These are phyloP conservation scores for Leptonema lineaticorne DNA, from an alignment of 1,140 invertebrate genomes.

Conservation along the genomic window DNA sequence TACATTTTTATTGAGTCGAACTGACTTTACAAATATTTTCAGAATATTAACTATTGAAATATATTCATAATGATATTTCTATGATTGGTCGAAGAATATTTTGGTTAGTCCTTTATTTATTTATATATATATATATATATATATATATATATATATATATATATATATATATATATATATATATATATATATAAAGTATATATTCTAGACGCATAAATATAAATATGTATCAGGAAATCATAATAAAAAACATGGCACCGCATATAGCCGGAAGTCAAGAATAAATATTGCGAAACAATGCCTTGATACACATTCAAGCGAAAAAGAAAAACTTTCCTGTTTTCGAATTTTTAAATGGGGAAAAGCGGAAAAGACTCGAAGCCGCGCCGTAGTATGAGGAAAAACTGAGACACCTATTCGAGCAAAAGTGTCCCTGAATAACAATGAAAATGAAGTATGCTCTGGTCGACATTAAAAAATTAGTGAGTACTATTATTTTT, in stretches of 20 bases:
- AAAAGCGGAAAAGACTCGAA: slow-evolving; percentile 24
- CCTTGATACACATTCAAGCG: slow-evolving; percentile 38
- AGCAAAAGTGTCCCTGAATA: slow-evolving; percentile 19
- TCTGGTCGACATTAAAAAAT: slow-evolving; percentile 31
- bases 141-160: too few relatives aligned
- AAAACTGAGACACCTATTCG: slow-evolving; percentile 33
- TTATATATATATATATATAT: too few relatives aligned
- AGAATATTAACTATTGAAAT: too few relatives aligned
- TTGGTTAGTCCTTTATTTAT: too few relatives aligned
- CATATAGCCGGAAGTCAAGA: slow-evolving; percentile 39
- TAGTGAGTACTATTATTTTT: neutral
- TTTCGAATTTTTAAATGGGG: slow-evolving; percentile 35
- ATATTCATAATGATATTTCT: too few relatives aligned
- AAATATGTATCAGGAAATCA: slow-evolving; percentile 39
- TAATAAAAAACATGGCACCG: slow-evolving; percentile 35
- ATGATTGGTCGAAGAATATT: too few relatives aligned
- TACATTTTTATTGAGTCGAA: too few relatives aligned
- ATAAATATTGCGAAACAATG: slow-evolving; percentile 43
- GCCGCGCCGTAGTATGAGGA: neutral
- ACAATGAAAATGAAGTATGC: slow-evolving; percentile 41
- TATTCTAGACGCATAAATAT: too few relatives aligned
- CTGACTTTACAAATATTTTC: too few relatives aligned
- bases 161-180: too few relatives aligned
- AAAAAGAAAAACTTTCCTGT: slow-evolving; percentile 38
- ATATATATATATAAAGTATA: too few relatives aligned